Base-by-base conservation (phyloP, 2,113 vertebrate species). In the Cygnus buccinator region DNA sequence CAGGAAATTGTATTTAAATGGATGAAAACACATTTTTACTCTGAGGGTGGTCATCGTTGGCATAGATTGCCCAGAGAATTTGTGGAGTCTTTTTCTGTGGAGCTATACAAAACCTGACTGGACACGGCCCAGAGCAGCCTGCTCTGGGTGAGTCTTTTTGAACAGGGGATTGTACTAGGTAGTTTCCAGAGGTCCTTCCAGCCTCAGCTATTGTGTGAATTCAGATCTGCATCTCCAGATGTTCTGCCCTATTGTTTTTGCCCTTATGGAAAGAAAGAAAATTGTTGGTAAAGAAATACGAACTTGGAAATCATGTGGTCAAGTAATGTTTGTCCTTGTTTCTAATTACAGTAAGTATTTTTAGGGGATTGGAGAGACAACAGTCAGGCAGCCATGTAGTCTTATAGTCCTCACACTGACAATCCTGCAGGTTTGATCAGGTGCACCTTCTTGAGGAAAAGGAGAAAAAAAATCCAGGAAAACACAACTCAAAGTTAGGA, bases 51-150 rank as follows among this genome's bases (percentile, higher is more conserved):
- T 22, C 43, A 68, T 50, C 10, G 28, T 4, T 22, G 44, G 10
- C 35, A 61, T 15, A 78, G 13, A 6, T 26, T 81, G 17, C 5
- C 11, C 31, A 48, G 13, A 7, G 11, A 50, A 3, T 4, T 28
- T 41, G 21, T 35, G 4, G 29, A 61, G 2, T 62, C 7, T 57
- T 5, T 28, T 35, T 35, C 35, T 35, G n/a, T 59, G 5, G 14
- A 75, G 6, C 9, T 74, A 14, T 6, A 43, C 46, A 75, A 85
- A 57, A 20, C 5, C 6, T 58, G 46, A 43, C 8, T 28, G 22
- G 46, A 23, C 1, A 0, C 0, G 1, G 21, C 25, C 25, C 7
- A 21, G 4, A 62, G 13, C 1, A 70, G 48, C 5, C 4, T 52
- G 4, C 3, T 89, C 37, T 43, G 31, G 19, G 17, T 73, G 46